Evolutionary conservation across 2,888 invertebrate species (phyloP).

Genomic region (Linyphia triangularis): DNA sequence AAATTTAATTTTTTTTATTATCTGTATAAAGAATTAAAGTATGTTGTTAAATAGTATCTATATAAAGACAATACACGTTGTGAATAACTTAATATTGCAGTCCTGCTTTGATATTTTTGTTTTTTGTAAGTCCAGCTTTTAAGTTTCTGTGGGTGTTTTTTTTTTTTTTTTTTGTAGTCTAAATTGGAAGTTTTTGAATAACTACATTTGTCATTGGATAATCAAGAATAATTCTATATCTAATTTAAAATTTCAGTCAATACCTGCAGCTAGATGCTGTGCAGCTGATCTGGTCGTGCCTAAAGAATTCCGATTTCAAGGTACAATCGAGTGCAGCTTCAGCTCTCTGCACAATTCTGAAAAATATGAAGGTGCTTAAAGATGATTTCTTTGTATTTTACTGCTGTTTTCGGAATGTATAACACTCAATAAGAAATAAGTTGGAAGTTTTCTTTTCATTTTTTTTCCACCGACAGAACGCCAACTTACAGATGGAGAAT

Average conservation of each 20-base stretch:
- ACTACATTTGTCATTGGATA: too few relatives aligned
- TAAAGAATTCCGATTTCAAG: slow-evolving; percentile 59
- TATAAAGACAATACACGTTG: too few relatives aligned
- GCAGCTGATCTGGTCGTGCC: slow-evolving; percentile 65
- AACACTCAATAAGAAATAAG: background rate
- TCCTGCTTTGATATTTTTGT: background rate
- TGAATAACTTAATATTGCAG: too few relatives aligned
- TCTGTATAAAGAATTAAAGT: too few relatives aligned
- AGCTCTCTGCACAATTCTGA: slow-evolving; percentile 57
- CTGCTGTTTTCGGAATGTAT: background rate
- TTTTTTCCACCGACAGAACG: slow-evolving; percentile 20
- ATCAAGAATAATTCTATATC: too few relatives aligned
- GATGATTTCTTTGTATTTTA: background rate
- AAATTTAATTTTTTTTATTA: too few relatives aligned
- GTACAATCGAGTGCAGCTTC: slow-evolving; percentile 62
- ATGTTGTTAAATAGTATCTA: too few relatives aligned
- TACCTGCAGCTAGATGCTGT: slow-evolving; percentile 63
- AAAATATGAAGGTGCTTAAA: slow-evolving; percentile 58
- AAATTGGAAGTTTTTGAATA: too few relatives aligned
- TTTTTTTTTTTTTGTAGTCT: background rate
- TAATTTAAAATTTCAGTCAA: slow-evolving; percentile 38
- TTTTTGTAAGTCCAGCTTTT: background rate
- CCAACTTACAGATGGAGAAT: slow-evolving; percentile 57
- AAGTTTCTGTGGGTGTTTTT: too few relatives aligned
- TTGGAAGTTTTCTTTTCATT: background rate